These are phyloP conservation scores for Venustaconcha ellipsiformis DNA, from an alignment of 1,140 invertebrate species.

Conservation along the genomic window DNA sequence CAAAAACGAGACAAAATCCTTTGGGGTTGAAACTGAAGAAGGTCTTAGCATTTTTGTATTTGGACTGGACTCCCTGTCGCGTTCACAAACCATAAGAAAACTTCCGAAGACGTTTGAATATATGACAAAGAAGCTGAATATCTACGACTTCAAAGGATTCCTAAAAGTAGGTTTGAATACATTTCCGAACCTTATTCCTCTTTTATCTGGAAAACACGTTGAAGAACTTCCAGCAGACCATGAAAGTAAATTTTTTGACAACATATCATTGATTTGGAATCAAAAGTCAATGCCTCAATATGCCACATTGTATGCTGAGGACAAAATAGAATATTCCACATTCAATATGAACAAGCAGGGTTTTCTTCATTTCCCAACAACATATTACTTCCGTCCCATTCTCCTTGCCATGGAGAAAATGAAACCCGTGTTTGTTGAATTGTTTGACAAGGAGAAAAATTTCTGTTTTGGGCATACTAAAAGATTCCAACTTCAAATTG, in stretches of 20 bases:
- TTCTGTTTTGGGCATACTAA: slow-evolving; percentile 5
- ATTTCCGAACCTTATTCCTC: slow-evolving; percentile 83
- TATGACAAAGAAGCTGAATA: slow-evolving; percentile 70
- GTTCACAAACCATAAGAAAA: slow-evolving; percentile 34
- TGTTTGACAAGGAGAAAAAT: neutral
- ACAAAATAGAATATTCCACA: slow-evolving; percentile 79
- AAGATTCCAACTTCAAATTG: neutral
- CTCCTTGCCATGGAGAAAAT: slow-evolving; percentile 52
- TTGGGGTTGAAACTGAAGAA: neutral
- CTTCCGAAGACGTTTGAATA: slow-evolving; percentile 42
- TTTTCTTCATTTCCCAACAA: slow-evolving; percentile 82
- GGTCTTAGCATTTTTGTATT: slow-evolving; percentile 37
- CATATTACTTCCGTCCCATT: slow-evolving; percentile 86
- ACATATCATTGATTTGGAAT: slow-evolving; percentile 55
- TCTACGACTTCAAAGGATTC: slow-evolving; percentile 81
- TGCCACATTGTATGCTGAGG: slow-evolving; percentile 84
- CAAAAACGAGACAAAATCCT: too few relatives aligned
- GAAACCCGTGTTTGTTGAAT: slow-evolving; percentile 14
- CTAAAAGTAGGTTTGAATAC: slow-evolving; percentile 88
- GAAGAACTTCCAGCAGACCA: slow-evolving; percentile 18
- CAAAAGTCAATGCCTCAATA: slow-evolving; percentile 75
- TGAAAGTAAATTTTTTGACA: slow-evolving; percentile 18
- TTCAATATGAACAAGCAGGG: slow-evolving; percentile 87
- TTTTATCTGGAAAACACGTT: slow-evolving; percentile 74
- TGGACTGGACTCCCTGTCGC: slow-evolving; percentile 47